A percentile compares a stretch with the other conserved stretches of the same genome.
Evolutionary conservation across 2,797 vertebrate species (phyloP).

Genomic region (Rhincodon typus): DNA sequence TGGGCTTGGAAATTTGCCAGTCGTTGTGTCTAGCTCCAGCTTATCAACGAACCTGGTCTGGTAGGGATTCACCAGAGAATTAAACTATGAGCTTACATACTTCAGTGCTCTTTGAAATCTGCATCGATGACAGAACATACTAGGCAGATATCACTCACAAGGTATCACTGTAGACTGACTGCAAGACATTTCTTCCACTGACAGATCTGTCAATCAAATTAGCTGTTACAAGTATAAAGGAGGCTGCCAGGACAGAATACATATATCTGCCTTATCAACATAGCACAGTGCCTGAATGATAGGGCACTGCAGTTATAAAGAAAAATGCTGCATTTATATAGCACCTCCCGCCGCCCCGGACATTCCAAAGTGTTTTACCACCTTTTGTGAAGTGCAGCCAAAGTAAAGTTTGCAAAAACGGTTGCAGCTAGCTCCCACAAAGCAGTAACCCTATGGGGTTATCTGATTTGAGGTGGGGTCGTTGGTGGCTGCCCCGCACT

Average conservation of each 20-base stretch:
- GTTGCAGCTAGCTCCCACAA: not conserved
- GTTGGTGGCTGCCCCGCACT: no score
- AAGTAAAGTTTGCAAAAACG: not conserved
- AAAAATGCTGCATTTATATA: not conserved
- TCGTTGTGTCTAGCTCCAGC: not conserved
- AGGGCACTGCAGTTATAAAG: not conserved
- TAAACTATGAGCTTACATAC: not conserved
- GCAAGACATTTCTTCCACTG: not conserved
- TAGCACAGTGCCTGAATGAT: not conserved
- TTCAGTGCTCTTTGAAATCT: not conserved
- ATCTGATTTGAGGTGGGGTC: no score
- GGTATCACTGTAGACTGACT: not conserved
- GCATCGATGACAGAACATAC: not conserved
- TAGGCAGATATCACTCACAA: not conserved
- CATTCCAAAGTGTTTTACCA: no score
- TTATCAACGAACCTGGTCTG: not conserved
- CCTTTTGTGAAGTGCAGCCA: no score
- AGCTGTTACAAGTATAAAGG: not conserved
- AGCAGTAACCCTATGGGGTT: not conserved
- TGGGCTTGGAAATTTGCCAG: not conserved
- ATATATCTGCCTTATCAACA: no score
- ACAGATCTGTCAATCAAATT: constrained; percentile 10
- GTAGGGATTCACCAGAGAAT: not conserved
- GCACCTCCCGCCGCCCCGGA: no score
- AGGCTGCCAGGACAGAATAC: not conserved